These are phyloP conservation scores for Cynocephalus volans DNA, from an alignment of 2,113 vertebrate species.

Conservation along the genomic window DNA sequence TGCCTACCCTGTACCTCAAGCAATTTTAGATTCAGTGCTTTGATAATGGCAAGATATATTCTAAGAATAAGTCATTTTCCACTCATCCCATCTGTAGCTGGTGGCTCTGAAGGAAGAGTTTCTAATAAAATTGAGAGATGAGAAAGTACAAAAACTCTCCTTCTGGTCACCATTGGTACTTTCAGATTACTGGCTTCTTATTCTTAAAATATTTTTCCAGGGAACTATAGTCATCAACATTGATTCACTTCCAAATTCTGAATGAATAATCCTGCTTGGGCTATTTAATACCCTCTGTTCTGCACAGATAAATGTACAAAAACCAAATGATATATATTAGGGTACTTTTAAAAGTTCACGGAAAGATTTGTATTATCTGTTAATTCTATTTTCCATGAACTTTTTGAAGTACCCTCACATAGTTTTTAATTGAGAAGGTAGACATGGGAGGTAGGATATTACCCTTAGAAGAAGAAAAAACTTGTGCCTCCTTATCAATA, in stretches of 20 bases:
- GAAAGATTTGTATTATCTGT: too few species aligned
- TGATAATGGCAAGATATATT: background rate
- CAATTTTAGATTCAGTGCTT: background rate
- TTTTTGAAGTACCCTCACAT: too few species aligned
- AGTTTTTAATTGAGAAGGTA: background rate
- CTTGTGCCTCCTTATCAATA: background rate
- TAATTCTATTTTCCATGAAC: too few species aligned
- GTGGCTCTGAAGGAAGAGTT: background rate
- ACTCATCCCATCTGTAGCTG: background rate
- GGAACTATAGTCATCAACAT: background rate
- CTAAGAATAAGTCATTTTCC: slow-evolving; percentile 9
- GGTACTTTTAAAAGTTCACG: too few species aligned
- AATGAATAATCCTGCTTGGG: background rate
- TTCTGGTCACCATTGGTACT: background rate
- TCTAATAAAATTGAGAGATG: slow-evolving; percentile 21
- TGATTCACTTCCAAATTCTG: background rate
- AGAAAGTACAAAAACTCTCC: background rate
- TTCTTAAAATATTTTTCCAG: slow-evolving; percentile 4
- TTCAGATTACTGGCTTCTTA: background rate
- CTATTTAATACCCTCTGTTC: background rate
- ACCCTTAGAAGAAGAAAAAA: background rate
- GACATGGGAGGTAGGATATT: background rate
- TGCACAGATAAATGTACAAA: background rate
- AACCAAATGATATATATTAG: background rate
- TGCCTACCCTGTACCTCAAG: background rate